phyloP scores from a whole-genome alignment of 2,888 invertebrate genomes.

The Limenitis camilla region DNA sequence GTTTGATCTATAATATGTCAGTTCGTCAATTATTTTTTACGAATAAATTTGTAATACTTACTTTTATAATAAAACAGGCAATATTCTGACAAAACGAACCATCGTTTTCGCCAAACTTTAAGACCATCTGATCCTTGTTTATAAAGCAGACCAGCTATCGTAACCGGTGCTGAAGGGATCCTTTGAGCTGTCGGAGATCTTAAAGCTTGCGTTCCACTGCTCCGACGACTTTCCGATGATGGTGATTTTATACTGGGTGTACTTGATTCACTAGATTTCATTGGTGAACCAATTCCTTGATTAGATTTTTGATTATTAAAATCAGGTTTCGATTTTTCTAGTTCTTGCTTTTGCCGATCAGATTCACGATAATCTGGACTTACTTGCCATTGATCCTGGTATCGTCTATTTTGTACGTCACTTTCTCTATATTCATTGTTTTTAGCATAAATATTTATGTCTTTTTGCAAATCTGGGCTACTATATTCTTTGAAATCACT shows the following conservation, averaged over 20 bases:
- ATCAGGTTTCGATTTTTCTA: constrained; percentile 50
- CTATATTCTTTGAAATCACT: constrained; percentile 61
- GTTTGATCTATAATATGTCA: too few relatives aligned
- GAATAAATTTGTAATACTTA: constrained; percentile 47
- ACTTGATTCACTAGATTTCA: constrained; percentile 68
- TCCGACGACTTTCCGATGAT: constrained; percentile 65
- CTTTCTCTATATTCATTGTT: constrained; percentile 58
- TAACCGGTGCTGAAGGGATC: constrained; percentile 87
- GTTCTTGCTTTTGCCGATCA: constrained; percentile 47
- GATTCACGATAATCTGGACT: constrained; percentile 57
- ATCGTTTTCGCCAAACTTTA: constrained; percentile 94
- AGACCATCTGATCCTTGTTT: constrained; percentile 95
- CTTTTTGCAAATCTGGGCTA: constrained; percentile 59
- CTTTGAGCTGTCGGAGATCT: constrained; percentile 89
- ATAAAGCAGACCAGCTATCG: constrained; percentile 91
- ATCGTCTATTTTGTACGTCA: constrained; percentile 55
- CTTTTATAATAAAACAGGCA: constrained; percentile 96
- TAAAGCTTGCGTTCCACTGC: constrained; percentile 76
- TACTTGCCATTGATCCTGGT: constrained; percentile 60
- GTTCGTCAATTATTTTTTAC: too few relatives aligned
- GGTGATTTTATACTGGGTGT: constrained; percentile 67
- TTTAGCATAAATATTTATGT: constrained; percentile 53
- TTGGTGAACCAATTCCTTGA: constrained; percentile 49
- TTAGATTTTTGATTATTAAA: constrained; percentile 50
- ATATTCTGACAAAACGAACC: constrained; percentile 95